phyloP scores from a whole-genome alignment of 2,797 vertebrate genomes.

The Odontamblyopus rebecca region DNA sequence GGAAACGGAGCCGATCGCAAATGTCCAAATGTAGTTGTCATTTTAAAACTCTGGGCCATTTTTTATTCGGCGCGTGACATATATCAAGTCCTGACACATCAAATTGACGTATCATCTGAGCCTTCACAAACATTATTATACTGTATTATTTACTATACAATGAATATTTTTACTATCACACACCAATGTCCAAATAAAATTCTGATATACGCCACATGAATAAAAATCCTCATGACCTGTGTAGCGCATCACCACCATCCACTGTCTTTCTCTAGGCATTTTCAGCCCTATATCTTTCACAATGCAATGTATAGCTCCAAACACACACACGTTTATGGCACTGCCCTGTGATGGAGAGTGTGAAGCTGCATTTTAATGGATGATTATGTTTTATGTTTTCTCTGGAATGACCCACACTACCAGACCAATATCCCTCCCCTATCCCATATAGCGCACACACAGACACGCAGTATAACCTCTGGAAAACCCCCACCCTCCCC shows the following conservation, averaged over 20 bases:
- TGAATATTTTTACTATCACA: constrained; percentile 12
- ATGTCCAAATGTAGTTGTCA: background rate
- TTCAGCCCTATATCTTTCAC: constrained; percentile 45
- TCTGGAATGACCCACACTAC: constrained; percentile 66
- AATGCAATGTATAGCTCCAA: constrained; percentile 33
- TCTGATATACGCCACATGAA: constrained; percentile 15
- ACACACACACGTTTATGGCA: constrained; percentile 58
- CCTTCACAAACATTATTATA: constrained; percentile 18
- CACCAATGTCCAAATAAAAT: constrained; percentile 20
- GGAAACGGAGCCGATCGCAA: background rate
- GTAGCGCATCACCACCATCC: constrained; percentile 24
- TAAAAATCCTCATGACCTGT: constrained; percentile 32
- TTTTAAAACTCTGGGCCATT: background rate
- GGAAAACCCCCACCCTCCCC: constrained; percentile 19
- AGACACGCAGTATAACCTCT: constrained; percentile 28
- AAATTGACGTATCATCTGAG: background rate
- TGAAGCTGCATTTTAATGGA: constrained; percentile 80
- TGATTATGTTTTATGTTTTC: constrained; percentile 77
- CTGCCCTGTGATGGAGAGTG: constrained; percentile 69
- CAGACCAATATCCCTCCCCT: constrained; percentile 63
- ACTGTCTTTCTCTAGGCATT: constrained; percentile 21
- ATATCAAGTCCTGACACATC: background rate
- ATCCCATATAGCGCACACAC: constrained; percentile 21
- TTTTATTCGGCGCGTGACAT: constrained; percentile 1
- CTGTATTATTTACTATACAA: constrained; percentile 26